Percentiles rank a stretch among this genome's conserved stretches.
These are phyloP conservation scores for Numida meleagris DNA, from an alignment of 2,113 vertebrate species.

Conservation along the genomic window DNA sequence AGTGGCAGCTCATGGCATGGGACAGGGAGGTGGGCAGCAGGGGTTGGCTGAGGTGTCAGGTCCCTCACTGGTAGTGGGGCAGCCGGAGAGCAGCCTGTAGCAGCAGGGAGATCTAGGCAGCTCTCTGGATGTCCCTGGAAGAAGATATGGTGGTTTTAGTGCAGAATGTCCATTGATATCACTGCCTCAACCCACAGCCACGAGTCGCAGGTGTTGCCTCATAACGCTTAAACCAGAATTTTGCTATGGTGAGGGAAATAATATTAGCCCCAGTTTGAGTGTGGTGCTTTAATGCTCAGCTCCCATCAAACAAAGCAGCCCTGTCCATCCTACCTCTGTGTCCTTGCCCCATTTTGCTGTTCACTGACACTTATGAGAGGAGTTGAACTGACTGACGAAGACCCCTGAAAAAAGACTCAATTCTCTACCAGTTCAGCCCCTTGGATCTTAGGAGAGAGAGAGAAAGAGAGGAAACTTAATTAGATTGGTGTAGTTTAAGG, in stretches of 20 bases:
- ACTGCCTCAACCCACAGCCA: neutral
- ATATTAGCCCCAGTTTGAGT: neutral
- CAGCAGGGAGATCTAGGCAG: neutral
- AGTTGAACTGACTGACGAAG: neutral
- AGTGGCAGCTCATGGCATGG: neutral
- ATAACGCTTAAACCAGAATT: neutral
- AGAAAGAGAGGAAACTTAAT: neutral
- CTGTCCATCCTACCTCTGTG: neutral
- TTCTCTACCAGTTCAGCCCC: neutral
- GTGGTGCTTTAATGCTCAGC: neutral
- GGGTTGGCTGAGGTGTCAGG: neutral
- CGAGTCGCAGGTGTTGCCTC: neutral
- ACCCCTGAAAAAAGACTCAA: accelerated
- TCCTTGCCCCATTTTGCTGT: neutral
- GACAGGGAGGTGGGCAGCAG: neutral
- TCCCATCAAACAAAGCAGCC: accelerated
- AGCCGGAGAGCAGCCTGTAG: neutral
- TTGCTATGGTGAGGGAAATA: neutral
- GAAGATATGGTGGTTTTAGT: neutral
- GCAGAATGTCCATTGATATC: neutral
- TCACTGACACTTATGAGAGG: neutral
- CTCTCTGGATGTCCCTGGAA: neutral
- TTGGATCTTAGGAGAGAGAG: too few relatives aligned
- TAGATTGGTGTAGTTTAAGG: neutral
- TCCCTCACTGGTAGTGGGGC: neutral